Evolutionary conservation across 2,113 vertebrate genomes (phyloP).

Genomic region (Notiomystis cincta): DNA sequence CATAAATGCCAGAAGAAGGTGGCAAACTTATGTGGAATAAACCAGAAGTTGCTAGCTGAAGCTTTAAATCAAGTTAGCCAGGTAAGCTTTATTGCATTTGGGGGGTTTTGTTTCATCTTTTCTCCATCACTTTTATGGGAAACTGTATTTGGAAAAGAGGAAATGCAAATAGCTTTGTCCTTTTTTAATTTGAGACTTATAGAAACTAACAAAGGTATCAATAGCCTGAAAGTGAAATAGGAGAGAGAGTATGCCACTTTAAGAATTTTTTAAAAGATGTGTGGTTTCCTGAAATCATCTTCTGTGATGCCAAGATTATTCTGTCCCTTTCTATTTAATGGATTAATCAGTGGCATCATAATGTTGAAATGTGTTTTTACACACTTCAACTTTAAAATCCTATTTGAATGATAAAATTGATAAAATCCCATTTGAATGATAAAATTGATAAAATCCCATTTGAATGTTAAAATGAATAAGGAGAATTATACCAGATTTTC

Average conservation of each 20-base stretch:
- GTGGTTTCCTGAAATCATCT: neutral
- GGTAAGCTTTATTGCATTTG: constrained; percentile 65
- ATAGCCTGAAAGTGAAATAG: neutral
- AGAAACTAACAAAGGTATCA: neutral
- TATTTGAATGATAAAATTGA: neutral
- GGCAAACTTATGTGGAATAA: constrained; percentile 97
- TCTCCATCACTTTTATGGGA: neutral
- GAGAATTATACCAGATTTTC: neutral
- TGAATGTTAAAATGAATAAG: neutral
- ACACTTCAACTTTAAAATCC: neutral
- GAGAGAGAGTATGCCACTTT: fast-evolving
- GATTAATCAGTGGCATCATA: neutral
- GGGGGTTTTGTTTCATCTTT: neutral
- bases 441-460: neutral
- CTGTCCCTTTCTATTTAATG: neutral
- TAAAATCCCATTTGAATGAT: neutral
- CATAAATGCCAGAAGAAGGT: constrained; percentile 97
- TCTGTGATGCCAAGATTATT: neutral
- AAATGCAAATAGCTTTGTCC: neutral
- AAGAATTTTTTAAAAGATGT: neutral
- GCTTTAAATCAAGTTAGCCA: constrained; percentile 94
- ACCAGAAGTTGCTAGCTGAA: constrained; percentile 96
- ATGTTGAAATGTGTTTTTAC: neutral
- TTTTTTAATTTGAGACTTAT: neutral
- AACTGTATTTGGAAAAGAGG: neutral